A percentile compares a stretch with the other conserved stretches of the same genome.
Conservation (phyloP, 2,113 vertebrate species). For the Alosa alosa region DNA sequence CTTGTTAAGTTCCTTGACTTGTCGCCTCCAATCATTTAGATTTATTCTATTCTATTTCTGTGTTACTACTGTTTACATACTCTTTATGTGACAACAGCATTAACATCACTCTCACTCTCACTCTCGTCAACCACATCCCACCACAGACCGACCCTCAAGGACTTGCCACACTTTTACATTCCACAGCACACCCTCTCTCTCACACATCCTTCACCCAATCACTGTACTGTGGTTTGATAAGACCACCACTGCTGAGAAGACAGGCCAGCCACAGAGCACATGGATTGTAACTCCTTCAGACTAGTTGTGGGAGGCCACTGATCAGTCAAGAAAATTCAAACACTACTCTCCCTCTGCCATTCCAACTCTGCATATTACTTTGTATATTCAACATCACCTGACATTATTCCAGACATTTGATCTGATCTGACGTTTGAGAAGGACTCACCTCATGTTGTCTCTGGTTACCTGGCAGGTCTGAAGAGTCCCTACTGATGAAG, state of each 20-base stretch:
- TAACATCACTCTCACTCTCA: background rate
- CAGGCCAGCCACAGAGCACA: background rate
- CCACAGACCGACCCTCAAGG: background rate
- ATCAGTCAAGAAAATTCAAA: background rate
- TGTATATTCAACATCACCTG: background rate
- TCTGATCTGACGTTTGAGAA: background rate
- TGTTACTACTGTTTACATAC: no score
- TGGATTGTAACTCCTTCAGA: background rate
- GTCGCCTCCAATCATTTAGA: no score
- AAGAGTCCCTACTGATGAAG: background rate
- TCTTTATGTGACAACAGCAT: background rate
- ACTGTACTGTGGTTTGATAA: constrained; percentile 13
- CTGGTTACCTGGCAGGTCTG: background rate
- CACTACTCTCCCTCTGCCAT: background rate
- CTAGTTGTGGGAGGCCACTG: background rate
- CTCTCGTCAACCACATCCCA: background rate
- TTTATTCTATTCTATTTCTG: no score
- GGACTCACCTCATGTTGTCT: background rate
- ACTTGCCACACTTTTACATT: background rate
- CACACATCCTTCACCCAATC: background rate
- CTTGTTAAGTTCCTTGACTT: no score
- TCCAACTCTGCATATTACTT: background rate
- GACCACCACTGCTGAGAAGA: background rate
- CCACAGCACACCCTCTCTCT: background rate
- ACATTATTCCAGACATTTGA: background rate